phyloP scores from a whole-genome alignment of 2,113 vertebrate genomes.

The Chloropsis cyanopogon region DNA sequence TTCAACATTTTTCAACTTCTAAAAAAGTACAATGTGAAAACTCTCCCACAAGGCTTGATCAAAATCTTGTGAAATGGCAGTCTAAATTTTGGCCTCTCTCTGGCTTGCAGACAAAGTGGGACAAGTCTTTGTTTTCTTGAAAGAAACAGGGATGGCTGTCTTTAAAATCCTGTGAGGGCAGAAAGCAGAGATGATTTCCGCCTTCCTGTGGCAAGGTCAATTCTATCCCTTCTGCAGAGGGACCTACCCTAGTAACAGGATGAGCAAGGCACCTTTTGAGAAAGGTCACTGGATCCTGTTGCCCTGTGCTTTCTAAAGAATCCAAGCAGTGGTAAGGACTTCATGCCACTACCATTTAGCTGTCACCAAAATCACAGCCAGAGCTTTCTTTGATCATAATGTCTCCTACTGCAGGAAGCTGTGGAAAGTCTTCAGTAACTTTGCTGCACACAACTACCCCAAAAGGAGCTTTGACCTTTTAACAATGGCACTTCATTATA shows the following conservation, averaged over 20 bases:
- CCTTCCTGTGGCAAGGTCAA: background rate
- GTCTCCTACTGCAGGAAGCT: background rate
- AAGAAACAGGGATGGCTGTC: background rate
- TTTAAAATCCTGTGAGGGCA: background rate
- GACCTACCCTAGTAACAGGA: background rate
- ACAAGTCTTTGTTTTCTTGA: background rate
- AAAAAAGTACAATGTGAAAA: background rate
- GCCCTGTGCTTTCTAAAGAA: background rate
- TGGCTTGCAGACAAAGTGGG: rapidly evolving
- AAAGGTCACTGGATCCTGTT: background rate
- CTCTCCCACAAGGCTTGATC: background rate
- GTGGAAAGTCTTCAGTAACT: background rate
- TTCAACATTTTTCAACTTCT: background rate
- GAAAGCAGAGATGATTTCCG: background rate
- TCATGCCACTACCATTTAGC: background rate
- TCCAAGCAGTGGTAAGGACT: background rate
- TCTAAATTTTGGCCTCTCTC: background rate
- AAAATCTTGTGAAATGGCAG: background rate
- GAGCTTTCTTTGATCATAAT: background rate
- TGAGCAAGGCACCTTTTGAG: background rate
- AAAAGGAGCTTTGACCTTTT: background rate
- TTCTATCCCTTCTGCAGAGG: background rate
- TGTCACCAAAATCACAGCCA: background rate
- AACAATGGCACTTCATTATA: background rate
- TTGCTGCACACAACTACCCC: background rate